These are phyloP conservation scores for Caenorhabditis panamensis DNA, from an alignment of 2,888 invertebrate species.

Conservation along the genomic window DNA sequence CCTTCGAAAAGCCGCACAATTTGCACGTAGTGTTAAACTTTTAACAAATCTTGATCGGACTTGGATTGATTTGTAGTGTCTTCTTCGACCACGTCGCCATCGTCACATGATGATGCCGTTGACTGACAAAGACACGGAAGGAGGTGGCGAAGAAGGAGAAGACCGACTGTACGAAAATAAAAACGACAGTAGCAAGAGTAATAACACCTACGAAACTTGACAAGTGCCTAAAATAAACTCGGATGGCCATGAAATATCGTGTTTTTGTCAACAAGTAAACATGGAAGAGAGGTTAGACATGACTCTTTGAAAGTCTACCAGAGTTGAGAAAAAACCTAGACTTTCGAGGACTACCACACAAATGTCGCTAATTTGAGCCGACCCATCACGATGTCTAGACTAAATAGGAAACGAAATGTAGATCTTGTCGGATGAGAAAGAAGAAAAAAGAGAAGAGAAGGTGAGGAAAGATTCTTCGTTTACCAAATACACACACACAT, in stretches of 20 bases:
- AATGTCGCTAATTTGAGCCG: neutral
- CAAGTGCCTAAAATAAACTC: conserved; percentile 5
- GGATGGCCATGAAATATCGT: conserved; percentile 4
- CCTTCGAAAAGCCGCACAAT: neutral
- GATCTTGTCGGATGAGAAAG: neutral
- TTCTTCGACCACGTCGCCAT: conserved; percentile 25
- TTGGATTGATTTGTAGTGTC: conserved; percentile 36
- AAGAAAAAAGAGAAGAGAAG: neutral
- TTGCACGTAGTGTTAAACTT: conserved; percentile 9
- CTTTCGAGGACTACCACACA: too few relatives aligned
- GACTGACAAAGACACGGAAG: conserved; percentile 14
- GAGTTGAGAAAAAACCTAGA: too few relatives aligned
- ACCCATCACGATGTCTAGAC: neutral
- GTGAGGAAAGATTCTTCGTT: neutral
- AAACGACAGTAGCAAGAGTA: conserved; percentile 13
- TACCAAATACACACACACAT: conserved; percentile 16
- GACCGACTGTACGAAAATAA: conserved; percentile 34
- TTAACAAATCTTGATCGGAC: conserved; percentile 3
- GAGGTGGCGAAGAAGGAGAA: conserved; percentile 13
- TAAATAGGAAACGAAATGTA: neutral
- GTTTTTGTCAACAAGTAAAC: conserved; percentile 6
- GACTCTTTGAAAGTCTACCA: too few relatives aligned
- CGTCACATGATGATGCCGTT: conserved; percentile 52
- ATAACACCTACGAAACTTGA: conserved; percentile 28
- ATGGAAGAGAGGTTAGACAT: neutral